Conservation (phyloP, 2,888 invertebrate species). For the Mayetiola destructor region DNA sequence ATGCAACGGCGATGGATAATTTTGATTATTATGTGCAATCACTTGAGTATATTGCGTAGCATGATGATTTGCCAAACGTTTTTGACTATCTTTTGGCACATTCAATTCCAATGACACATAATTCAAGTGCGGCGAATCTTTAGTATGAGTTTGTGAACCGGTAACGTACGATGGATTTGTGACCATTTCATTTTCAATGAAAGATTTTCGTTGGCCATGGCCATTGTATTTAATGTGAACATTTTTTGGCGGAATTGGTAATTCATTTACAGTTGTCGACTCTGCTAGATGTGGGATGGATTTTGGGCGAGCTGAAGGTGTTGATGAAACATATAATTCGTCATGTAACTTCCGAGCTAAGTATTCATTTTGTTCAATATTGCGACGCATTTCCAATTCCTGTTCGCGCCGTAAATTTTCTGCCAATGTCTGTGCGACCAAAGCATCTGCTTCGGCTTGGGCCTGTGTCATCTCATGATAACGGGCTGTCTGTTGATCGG, state of each 20-base stretch:
- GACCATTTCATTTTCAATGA: not conserved
- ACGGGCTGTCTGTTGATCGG: conserved; percentile 45
- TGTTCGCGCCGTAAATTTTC: conserved; percentile 45
- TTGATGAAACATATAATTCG: conserved; percentile 14
- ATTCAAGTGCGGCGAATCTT: conserved; percentile 15
- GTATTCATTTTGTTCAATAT: conserved; percentile 39
- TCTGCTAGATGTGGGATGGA: conserved; percentile 13
- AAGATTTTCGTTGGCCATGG: not conserved
- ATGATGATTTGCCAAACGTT: conserved; percentile 7
- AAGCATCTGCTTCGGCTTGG: conserved; percentile 55
- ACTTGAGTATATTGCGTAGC: conserved; percentile 17
- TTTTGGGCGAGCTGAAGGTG: not conserved
- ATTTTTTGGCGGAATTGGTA: conserved; percentile 15
- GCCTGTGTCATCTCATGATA: conserved; percentile 46
- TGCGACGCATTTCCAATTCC: conserved; percentile 37
- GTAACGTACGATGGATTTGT: conserved; percentile 6
- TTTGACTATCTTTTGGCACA: conserved; percentile 14
- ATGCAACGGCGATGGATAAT: not conserved
- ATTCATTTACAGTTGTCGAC: not conserved
- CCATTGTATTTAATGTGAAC: not conserved
- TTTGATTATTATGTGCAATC: conserved; percentile 12
- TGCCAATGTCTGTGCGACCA: conserved; percentile 51
- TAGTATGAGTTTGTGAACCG: not conserved
- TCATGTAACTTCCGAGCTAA: conserved; percentile 40
- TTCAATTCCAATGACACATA: conserved; percentile 18